Evolutionary conservation across 2,797 vertebrate species (phyloP).

Genomic region (Crenuchus spilurus): DNA sequence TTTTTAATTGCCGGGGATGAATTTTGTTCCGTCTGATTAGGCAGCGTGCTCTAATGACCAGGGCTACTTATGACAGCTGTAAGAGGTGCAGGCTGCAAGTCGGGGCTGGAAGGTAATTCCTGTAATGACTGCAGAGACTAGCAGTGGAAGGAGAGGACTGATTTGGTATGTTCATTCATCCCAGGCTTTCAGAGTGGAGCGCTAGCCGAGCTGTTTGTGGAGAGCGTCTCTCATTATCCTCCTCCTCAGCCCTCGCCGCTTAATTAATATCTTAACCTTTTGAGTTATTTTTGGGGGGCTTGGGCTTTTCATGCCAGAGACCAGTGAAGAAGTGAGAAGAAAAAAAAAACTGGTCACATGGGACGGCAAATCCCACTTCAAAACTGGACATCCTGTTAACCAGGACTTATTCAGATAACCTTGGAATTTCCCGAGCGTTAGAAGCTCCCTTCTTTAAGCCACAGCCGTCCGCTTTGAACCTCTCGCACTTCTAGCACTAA

Average conservation of each 20-base stretch:
- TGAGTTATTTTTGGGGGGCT: conserved; percentile 60
- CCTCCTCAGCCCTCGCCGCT: conserved; percentile 47
- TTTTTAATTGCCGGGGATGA: conserved; percentile 59
- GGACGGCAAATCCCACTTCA: conserved; percentile 61
- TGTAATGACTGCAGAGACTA: conserved; percentile 57
- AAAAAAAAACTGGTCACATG: conserved; percentile 52
- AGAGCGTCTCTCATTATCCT: conserved; percentile 56
- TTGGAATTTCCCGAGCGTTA: conserved; percentile 57
- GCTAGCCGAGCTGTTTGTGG: conserved; percentile 50
- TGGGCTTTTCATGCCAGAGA: conserved; percentile 51
- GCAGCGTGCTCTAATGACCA: conserved; percentile 55
- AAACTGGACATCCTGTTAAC: conserved; percentile 69
- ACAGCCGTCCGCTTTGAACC: conserved; percentile 56
- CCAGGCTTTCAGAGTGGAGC: conserved; percentile 38
- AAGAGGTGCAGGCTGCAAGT: conserved; percentile 50
- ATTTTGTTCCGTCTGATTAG: conserved; percentile 53
- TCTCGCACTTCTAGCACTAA: conserved; percentile 56
- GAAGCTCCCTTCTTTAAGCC: conserved; percentile 59
- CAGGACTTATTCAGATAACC: conserved; percentile 66
- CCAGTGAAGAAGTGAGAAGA: conserved; percentile 13
- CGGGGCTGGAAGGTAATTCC: conserved; percentile 56
- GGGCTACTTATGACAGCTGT: conserved; percentile 52
- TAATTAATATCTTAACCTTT: conserved; percentile 65
- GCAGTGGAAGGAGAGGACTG: conserved; percentile 49
- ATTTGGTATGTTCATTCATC: conserved; percentile 51